Conservation (phyloP, 2,113 vertebrate genomes). For the Bungarus multicinctus region DNA sequence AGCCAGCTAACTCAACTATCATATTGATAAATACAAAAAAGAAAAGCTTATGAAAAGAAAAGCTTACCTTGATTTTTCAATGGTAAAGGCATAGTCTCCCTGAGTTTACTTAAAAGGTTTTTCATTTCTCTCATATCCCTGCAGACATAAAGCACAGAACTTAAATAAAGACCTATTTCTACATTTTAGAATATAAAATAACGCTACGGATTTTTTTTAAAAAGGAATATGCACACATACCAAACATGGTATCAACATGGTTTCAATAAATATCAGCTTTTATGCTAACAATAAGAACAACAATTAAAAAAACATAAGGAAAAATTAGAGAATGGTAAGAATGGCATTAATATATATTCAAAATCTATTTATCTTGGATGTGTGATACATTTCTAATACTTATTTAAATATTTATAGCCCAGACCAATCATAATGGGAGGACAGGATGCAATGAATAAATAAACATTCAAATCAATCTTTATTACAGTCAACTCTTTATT, state of each 20-base stretch:
- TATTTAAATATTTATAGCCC: background rate
- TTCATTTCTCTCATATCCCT: slow-evolving; percentile 99
- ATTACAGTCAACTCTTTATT: background rate
- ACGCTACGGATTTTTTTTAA: background rate
- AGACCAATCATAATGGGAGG: background rate
- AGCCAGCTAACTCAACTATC: background rate
- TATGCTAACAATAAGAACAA: background rate
- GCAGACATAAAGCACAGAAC: slow-evolving; percentile 59
- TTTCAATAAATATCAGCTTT: background rate
- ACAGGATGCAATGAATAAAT: background rate
- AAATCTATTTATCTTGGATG: background rate
- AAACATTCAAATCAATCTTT: background rate
- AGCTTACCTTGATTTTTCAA: slow-evolving; percentile 96
- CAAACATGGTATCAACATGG: background rate
- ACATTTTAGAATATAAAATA: background rate
- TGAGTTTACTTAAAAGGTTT: slow-evolving; percentile 99
- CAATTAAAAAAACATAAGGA: background rate
- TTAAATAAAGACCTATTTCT: background rate
- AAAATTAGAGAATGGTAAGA: background rate
- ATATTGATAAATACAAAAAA: slow-evolving; percentile 21
- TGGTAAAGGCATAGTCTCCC: slow-evolving; percentile 99
- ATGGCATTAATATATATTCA: background rate
- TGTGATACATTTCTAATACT: background rate
- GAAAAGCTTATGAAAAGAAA: slow-evolving; percentile 64
- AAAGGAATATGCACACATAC: background rate